Base-by-base conservation (phyloP, 2,888 invertebrate species). In the Luperina testacea region DNA sequence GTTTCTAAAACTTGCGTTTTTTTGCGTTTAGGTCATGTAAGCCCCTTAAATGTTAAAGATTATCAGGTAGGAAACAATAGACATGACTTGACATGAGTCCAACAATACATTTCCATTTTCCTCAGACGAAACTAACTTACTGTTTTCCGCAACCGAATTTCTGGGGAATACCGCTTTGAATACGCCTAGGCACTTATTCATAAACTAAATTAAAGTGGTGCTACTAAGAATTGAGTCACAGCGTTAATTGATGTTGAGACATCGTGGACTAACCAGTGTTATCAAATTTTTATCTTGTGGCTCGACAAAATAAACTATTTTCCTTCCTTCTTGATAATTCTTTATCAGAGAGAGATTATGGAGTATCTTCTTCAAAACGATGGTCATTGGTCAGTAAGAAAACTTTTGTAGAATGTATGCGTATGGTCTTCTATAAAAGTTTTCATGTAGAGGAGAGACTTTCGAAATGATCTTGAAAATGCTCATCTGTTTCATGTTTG, bases 161-260 rank as follows among this genome's bases (percentile, higher is more conserved):
- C 48, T 72, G 64, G 82, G 82, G 51, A 77, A 77, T 73, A 77
- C 82, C 81, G 17, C 24, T 77, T 53, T 69, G 63, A 69, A 77
- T 82, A 77, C 72, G 53, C 64, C 45, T 63, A 82, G 32, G 27
- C 53, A 61, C 38, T 70, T 81, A 82, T 69, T 75, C 81, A 81
- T 75, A 61, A 71, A 75, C 17, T 59, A 61, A 73, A 68, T 68
- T 69, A 57, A 77, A 73, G 77, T 53, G 8, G 24, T 38, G n/a
- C 15, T 32, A 15, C n/a, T 24, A 42, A 17, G 13, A 51, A 51
- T 27, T 82, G 82, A 82, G 69, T 82, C 82, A 82, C 45, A 15
- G 3, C 1, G 59, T 27, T 63, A 53, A 68, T 59, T 72, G 38
- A 63, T 57, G 45, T 48, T 68, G 48, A 63, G 51, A 68, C n/a